phyloP scores from a whole-genome alignment of 2,797 vertebrate genomes.

The Glyptemys insculpta region DNA sequence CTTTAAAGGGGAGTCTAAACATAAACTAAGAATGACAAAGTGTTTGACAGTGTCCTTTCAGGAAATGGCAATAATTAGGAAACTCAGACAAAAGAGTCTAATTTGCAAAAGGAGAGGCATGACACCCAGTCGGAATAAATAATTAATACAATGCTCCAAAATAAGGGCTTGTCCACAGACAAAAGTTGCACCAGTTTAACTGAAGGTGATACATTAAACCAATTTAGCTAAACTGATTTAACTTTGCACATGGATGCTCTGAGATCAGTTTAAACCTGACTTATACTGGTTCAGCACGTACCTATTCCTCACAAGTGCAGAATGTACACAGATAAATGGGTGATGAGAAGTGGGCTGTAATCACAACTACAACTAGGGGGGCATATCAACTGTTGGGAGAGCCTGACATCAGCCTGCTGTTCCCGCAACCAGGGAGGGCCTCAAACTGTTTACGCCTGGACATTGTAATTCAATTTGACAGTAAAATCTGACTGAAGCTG shows the following conservation, averaged over 20 bases:
- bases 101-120: neutral
- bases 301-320: neutral
- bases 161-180: neutral
- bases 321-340: neutral
- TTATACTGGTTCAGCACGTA: rapidly evolving
- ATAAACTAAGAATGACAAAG: constrained; percentile 17
- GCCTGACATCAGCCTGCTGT: neutral
- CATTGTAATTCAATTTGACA: neutral
- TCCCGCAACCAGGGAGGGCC: neutral
- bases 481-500: neutral
- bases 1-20: constrained; percentile 51
- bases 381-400: neutral
- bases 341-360: neutral
- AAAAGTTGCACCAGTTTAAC: neutral
- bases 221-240: neutral
- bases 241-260: neutral
- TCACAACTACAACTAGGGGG: neutral
- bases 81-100: neutral
- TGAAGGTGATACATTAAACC: neutral
- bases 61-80: neutral
- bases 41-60: neutral
- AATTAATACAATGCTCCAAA: neutral
- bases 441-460: neutral
- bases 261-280: neutral
- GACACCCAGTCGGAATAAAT: neutral